Base-by-base conservation (phyloP, 2,113 vertebrate species). In the Salvelinus fontinalis region DNA sequence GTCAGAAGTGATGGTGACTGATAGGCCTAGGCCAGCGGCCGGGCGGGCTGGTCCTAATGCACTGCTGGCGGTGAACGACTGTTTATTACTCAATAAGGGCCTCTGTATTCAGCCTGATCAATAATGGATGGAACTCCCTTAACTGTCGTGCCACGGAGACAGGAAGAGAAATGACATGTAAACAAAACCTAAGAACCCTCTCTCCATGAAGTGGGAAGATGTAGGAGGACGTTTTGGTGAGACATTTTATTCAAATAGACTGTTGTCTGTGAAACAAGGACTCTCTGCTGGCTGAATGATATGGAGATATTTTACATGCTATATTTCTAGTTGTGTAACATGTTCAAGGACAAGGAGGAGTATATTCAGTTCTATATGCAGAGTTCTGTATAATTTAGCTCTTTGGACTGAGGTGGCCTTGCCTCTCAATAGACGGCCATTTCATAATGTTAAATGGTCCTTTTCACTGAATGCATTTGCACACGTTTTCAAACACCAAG, bases 31-130 rank as follows among this genome's bases (percentile, higher is more conserved):
- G 72, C 83, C 86, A 74, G 84, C 31, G 77, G 13, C 80, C 81
- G 84, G 87, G 74, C 79, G 74, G 78, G 70, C 87, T 90, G 71
- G 76, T 77, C 68, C 88, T 91, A 92, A 93, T 90, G 90, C 89
- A 85, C 89, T 6, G 57, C 79, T 85, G 82, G 80, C 82, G 79
- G 70, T 87, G 82, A 87, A 85, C 26, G 73, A 86, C 90, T 92
- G 89, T 93, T 92, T 92, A 93, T 90, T 90, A 90, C 87, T 86
- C 87, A 89, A 85, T 91, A 88, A 92, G 82, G 84, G 85, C 81
- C 82, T 83, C 81, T 88, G 80, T 79, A 90, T 81, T 88, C 79
- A 75, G 87, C 84, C 78, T 84, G 81, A 90, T 93, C 88, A 92
- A 92, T 92, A 90, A 91, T 92, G 67, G 64, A 92, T 92, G 88